Conservation (phyloP, 2,888 invertebrate species). For the Linnaemya vulpina region DNA sequence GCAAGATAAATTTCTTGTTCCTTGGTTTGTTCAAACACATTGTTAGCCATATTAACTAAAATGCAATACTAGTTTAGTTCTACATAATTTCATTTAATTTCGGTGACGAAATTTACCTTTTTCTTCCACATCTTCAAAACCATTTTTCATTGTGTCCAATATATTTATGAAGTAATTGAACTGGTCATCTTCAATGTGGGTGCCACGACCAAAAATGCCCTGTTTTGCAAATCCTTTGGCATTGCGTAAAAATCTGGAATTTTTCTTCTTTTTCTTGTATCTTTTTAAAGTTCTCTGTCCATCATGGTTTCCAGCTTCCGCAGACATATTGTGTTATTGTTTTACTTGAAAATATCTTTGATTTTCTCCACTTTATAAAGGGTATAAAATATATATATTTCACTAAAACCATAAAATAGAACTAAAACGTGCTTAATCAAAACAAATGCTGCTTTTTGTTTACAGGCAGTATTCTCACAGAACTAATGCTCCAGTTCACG, state of each 20-base stretch:
- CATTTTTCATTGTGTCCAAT: constrained; percentile 88
- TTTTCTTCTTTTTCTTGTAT: constrained; percentile 74
- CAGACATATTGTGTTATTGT: constrained; percentile 32
- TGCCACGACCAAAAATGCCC: constrained; percentile 88
- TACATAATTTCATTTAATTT: neutral
- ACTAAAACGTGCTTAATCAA: constrained; percentile 49
- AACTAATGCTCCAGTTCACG: neutral
- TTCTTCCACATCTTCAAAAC: constrained; percentile 88
- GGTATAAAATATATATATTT: neutral
- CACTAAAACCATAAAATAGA: too few relatives aligned
- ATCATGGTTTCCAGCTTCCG: constrained; percentile 16
- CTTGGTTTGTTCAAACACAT: constrained; percentile 89
- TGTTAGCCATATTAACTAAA: constrained; percentile 86
- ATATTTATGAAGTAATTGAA: constrained; percentile 91
- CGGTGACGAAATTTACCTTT: constrained; percentile 84
- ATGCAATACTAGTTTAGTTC: neutral
- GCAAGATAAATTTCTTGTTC: constrained; percentile 88
- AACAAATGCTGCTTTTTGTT: constrained; percentile 49
- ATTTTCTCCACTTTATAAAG: too few relatives aligned
- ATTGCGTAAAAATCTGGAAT: constrained; percentile 84
- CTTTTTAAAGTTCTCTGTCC: constrained; percentile 73
- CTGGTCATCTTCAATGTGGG: constrained; percentile 88
- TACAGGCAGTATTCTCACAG: neutral
- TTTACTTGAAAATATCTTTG: neutral
- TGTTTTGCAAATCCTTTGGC: constrained; percentile 90